Evolutionary conservation across 2,797 vertebrate genomes (phyloP).

Genomic region (Psittacula derbiana): DNA sequence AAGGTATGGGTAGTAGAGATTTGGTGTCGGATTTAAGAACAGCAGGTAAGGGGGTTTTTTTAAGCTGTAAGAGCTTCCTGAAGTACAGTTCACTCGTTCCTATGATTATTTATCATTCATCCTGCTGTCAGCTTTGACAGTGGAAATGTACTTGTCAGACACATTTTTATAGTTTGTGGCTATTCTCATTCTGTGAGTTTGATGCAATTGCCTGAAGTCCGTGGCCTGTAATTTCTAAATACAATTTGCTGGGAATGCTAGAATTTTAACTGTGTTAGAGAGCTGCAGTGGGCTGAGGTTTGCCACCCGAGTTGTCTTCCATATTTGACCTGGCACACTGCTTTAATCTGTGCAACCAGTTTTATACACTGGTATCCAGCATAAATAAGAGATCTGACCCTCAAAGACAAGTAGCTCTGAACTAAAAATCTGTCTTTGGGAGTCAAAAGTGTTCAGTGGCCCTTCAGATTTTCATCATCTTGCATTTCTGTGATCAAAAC

Average conservation of each 20-base stretch:
- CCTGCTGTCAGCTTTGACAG: background rate
- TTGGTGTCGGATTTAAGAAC: background rate
- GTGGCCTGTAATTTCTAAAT: background rate
- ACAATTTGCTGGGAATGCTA: background rate
- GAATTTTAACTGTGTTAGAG: background rate
- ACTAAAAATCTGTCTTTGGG: background rate
- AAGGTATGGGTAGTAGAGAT: background rate
- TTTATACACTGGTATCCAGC: background rate
- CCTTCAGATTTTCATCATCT: background rate
- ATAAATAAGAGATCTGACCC: background rate
- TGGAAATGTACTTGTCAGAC: background rate
- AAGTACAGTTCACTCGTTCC: background rate
- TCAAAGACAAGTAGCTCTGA: background rate
- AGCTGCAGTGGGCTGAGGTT: background rate
- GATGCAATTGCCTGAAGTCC: background rate
- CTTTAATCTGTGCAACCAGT: background rate
- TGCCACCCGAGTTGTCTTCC: background rate
- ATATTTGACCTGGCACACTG: background rate
- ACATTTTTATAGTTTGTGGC: background rate
- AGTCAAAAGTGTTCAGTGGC: background rate
- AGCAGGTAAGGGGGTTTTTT: background rate
- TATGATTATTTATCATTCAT: background rate
- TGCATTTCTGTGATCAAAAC: background rate
- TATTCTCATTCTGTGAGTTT: background rate
- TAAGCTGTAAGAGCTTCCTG: background rate